Base-by-base conservation (phyloP, 2,797 vertebrate genomes). In the Meda fulgida region DNA sequence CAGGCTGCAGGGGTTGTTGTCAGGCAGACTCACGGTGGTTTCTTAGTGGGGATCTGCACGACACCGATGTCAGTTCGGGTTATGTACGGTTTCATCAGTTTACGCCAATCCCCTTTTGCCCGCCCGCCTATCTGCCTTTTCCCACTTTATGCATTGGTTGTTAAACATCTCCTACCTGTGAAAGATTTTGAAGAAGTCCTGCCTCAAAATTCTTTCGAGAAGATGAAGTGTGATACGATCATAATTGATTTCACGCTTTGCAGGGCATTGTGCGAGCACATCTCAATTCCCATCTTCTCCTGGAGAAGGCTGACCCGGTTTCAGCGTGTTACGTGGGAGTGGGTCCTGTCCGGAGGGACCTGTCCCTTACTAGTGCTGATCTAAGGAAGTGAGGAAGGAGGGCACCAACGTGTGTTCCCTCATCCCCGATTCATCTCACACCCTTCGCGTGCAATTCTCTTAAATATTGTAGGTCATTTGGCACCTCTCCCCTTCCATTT, bases 1-100 rank as follows among this genome's bases (percentile, higher is more conserved):
- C 95, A 95, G 90, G 90, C 93, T 93, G 91, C 89, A 92, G 91
- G 91, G 92, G 91, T 93, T 95, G 94, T 95, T 92, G 94, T 94
- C 89, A 93, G 94, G 95, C 94, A 95, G 94, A 95, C 83, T 92
- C 89, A 63, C 86, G 90, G 81, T 80, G 82, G 83, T 87, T 92
- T 92, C 70, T 89, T 91, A 40, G 81, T 69, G 60, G 77, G 75
- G 55, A 53, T 90, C 23, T 66, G 80, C 84, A 66, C 77, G 10
- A 84, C 79, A 76, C 69, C 18, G 29, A 69, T 84, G 38, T 76
- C 77, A 76, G 67, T 89, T 89, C 60, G 21, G n/a, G 55, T 77
- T 85, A 80, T 76, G 80, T 80, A 83, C 53, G 1, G 55, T 76
- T 76, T 82, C 38, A 73, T 67, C 48, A 46, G 23, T 31, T 48